Evolutionary conservation across 2,888 invertebrate species (phyloP).

Genomic region (Eupithecia inturbata): DNA sequence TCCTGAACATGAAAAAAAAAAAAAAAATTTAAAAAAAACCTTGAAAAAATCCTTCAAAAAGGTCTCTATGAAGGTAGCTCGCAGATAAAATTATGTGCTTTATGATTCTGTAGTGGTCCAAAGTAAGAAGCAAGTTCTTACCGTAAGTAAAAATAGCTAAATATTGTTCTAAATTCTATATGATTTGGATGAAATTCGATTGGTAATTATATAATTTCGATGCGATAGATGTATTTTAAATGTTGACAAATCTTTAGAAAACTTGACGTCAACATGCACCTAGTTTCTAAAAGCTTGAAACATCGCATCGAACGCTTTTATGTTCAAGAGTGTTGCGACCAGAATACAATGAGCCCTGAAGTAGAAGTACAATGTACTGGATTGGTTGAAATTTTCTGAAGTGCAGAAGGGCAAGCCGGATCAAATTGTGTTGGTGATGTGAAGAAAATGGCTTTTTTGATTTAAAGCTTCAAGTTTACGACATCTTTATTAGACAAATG

Average conservation of each 20-base stretch:
- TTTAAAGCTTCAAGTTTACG: conserved; percentile 74
- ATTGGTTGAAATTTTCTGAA: conserved; percentile 35
- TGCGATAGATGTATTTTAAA: not conserved
- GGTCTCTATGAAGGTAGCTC: not conserved
- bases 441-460: conserved; percentile 66
- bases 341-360: conserved; percentile 50
- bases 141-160: too few relatives aligned
- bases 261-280: conserved; percentile 71
- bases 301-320: conserved; percentile 80
- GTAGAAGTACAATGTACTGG: conserved; percentile 37
- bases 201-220: not conserved
- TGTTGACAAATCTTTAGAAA: conserved; percentile 50
- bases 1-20: not conserved
- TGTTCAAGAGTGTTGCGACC: conserved; percentile 63
- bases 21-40: not conserved
- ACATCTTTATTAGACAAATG: conserved; percentile 42
- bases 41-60: not conserved
- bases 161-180: not conserved
- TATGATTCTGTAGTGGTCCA: too few relatives aligned
- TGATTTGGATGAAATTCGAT: not conserved
- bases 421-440: conserved; percentile 52
- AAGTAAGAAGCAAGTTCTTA: too few relatives aligned
- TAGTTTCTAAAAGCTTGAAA: conserved; percentile 80
- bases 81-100: not conserved
- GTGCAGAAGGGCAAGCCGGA: conserved; percentile 40